Evolutionary conservation across 2,888 invertebrate genomes (phyloP), one percentile per base, ranked within the genome.

Genomic region (Creontiades dilutus): DNA sequence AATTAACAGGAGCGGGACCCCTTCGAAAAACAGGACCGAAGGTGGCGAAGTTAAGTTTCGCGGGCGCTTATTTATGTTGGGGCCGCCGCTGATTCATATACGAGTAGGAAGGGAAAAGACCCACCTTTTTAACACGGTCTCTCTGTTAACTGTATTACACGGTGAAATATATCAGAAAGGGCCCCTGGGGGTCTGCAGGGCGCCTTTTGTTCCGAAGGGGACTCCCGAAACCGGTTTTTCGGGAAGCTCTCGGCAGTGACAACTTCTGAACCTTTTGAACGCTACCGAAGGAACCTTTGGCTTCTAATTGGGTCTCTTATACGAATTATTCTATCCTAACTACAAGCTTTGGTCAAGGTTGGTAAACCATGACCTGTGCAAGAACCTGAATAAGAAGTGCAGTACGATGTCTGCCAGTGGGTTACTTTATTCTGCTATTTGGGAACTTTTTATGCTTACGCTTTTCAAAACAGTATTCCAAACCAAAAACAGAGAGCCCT

Each of bases 91-190:
- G 85, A 85, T 85, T 85, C 85, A 85, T 85, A 85, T 85, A 37
- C 37, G 37, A 37, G 37, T 37, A 47, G 61, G 61, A 47, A 82
- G 82, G 48, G 37, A 27, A 14, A 28, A n/a, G 16, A 28, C 37
- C 76, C 76, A 37, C 82, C 52, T 52, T 82, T 52, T 52, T 52
- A 82, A 52, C 82, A 27, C 52, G 16, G 47, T n/a, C 82, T 48
- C 55, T 52, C 82, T 48, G 82, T 82, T 82, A 82, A 82, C 82
- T 48, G 82, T 47, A 82, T 82, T 82, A 82, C 82, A 48, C 82
- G 82, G 82, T 52, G 82, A 82, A 82, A 82, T 82, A 82, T 82
- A 82, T 82, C 82, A 82, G 82, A 82, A 82, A 52, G 82, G 48
- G 27, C 82, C 19, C 78, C 46, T 37, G 16, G 82, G 82, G 52